phyloP scores from a whole-genome alignment of 2,113 vertebrate species.

The Rhinolophus sinicus region DNA sequence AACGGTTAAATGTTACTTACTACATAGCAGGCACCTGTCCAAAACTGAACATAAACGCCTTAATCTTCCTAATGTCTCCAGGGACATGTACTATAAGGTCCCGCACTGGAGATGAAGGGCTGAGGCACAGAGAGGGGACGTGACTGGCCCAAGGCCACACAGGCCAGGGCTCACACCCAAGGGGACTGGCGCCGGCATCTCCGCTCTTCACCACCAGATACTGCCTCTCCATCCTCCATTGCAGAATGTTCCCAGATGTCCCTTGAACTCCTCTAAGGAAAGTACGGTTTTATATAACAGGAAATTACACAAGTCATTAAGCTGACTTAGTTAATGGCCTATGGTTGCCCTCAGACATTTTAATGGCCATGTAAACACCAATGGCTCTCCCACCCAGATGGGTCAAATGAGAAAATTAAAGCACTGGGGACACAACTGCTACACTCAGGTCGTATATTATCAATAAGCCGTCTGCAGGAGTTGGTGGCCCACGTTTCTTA shows the following conservation, averaged over 20 bases:
- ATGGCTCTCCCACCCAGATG: not conserved
- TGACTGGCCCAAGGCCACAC: not conserved
- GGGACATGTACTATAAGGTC: rapidly evolving
- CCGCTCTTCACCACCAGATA: not conserved
- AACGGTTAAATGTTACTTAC: not conserved
- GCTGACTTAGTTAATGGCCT: not conserved
- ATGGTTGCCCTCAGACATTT: not conserved
- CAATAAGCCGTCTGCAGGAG: not conserved
- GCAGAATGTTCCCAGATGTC: not conserved
- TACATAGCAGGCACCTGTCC: not conserved
- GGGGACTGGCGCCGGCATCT: not conserved
- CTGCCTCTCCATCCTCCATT: not conserved
- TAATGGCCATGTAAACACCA: not conserved
- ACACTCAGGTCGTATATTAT: not conserved
- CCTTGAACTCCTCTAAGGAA: not conserved
- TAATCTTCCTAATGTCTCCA: not conserved
- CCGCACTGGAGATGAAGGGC: not conserved
- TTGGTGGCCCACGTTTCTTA: not conserved
- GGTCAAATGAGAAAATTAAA: not conserved
- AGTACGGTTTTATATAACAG: not conserved
- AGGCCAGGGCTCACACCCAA: not conserved
- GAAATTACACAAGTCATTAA: not conserved
- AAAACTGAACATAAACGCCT: not conserved
- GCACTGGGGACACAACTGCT: not conserved
- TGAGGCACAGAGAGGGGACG: not conserved